Base-by-base conservation (phyloP, 53 echinoderm and acorn worm species). In the Paracentrotus lividus region DNA sequence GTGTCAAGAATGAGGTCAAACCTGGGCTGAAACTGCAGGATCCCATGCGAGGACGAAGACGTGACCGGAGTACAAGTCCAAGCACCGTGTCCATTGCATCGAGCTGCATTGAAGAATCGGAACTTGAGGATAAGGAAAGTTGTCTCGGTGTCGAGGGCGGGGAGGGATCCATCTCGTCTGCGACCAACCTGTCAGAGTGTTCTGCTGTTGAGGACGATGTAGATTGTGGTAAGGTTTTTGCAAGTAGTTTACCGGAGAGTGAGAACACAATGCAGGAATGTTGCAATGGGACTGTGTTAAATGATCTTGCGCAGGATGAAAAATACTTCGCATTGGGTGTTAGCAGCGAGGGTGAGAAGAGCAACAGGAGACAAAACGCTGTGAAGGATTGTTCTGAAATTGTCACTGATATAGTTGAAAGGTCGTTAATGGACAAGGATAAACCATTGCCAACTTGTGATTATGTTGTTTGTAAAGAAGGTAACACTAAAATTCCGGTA, bases 61-160 rank as follows among this genome's bases (percentile, higher is more conserved):
- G 81, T 6, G 92, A 92, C 81, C 13, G 92, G n/a, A 78, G 92
- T 56, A 43, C 92, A 20, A 92, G 92, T 56, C 92, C 92, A 9
- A 78, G 92, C 42, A 78, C 77, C 0, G 54, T 78, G 42, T 92
- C 92, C 10, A 42, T 92, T 42, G 92, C 92, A 23, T 92, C 92
- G 5, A 92, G 92, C 81, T 92, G 92, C 59, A 92, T 92, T 6
- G 92, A 92, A 56, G 91, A 91, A 68, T n/a, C 31, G 33, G 72
- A 72, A 49, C 34, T 72, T 24, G 76, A 91, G 32, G 65, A 89
- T 38, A 45, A 81, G 44, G 92, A 89, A 36, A 15, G 23, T 42
- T 27, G 42, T 72, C 27, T 34, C 0, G 67, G 65, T 3, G 59
- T 88, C 0, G 90, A 90, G 8, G 69, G 13, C 31, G 40, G 72